Percentiles rank a stretch among this genome's conserved stretches.
Conservation (phyloP, 1,140 invertebrate species). For the Drosophila insularis region DNA sequence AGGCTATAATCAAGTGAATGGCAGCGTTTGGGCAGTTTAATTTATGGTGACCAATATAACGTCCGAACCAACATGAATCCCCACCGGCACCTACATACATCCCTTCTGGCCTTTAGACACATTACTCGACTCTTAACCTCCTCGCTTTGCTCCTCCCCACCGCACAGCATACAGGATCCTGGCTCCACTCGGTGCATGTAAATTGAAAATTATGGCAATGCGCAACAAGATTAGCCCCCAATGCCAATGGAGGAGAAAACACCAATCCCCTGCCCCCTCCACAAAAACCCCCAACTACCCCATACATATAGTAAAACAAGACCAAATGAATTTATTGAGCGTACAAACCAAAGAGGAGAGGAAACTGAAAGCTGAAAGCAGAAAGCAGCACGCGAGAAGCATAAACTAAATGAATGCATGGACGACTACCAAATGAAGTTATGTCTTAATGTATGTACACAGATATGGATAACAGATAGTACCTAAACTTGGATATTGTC, state of each 20-base stretch:
- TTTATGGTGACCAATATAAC: conserved; percentile 78
- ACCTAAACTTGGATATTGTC: conserved; percentile 4
- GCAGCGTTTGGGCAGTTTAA: conserved; percentile 48
- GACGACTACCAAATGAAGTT: conserved; percentile 65
- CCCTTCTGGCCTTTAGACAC: no score
- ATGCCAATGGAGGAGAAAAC: conserved; percentile 31
- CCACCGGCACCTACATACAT: conserved; percentile 3
- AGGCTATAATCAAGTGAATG: conserved; percentile 70
- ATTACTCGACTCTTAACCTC: no score
- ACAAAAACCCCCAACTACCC: not conserved
- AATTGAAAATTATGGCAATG: conserved; percentile 81
- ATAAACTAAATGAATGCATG: conserved; percentile 69
- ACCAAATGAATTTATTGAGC: conserved; percentile 59
- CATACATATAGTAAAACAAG: conserved; percentile 38
- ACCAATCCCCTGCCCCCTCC: conserved; percentile 2
- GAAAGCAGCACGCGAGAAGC: conserved; percentile 34
- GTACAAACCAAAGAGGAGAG: conserved; percentile 14
- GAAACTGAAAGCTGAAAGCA: conserved; percentile 32
- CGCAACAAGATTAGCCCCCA: conserved; percentile 76
- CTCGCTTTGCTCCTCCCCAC: not conserved
- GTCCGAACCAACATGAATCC: conserved; percentile 40
- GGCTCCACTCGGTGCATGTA: conserved; percentile 61
- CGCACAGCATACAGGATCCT: not conserved
- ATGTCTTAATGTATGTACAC: conserved; percentile 65
- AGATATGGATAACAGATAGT: conserved; percentile 22